Evolutionary conservation across 1,140 invertebrate genomes (phyloP).

Genomic region (Bombus vancouverensis): DNA sequence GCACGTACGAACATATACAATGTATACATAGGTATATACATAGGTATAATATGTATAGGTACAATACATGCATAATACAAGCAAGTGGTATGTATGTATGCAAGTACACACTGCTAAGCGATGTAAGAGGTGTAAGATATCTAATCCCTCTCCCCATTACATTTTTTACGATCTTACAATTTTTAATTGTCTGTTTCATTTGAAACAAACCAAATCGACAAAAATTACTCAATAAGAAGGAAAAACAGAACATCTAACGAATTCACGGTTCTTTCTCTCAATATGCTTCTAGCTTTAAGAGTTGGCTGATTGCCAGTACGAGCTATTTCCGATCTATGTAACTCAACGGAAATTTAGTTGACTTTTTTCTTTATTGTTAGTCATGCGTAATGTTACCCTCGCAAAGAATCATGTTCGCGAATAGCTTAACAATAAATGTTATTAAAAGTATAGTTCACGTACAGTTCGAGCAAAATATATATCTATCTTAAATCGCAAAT

Average conservation of each 20-base stretch:
- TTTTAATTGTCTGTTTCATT: background rate
- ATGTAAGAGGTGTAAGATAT: background rate
- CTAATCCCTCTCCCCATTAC: too few relatives aligned
- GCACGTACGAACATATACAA: background rate
- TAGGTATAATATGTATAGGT: too few relatives aligned
- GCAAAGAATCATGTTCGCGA: background rate
- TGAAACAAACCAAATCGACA: background rate
- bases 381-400: background rate
- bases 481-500: background rate
- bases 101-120: background rate
- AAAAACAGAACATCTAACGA: background rate
- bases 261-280: background rate
- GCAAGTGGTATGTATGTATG: background rate
- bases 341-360: background rate
- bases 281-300: background rate
- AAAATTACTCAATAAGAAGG: background rate
- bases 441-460: slow-evolving; percentile 67
- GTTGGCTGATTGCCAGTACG: slow-evolving; percentile 45
- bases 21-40: background rate
- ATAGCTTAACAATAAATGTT: slow-evolving; percentile 63
- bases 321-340: slow-evolving; percentile 56
- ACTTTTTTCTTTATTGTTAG: background rate
- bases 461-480: slow-evolving; percentile 36
- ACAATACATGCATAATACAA: background rate
- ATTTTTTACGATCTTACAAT: too few relatives aligned